Percentiles rank a stretch among this genome's conserved stretches.
Evolutionary conservation across 2,797 vertebrate genomes (phyloP).

Genomic region (Falco biarmicus): DNA sequence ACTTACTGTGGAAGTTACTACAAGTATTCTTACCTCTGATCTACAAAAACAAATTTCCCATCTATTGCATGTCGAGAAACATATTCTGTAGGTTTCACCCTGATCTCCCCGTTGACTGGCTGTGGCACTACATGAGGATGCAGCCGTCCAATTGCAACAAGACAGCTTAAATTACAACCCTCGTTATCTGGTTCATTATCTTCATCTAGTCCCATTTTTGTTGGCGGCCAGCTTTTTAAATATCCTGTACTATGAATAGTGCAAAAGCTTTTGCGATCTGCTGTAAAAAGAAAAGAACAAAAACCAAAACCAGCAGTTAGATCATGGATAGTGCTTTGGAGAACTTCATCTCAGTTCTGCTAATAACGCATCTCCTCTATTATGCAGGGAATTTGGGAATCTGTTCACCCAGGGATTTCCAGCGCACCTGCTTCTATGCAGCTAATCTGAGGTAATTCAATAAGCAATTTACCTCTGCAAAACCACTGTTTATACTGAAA

Average conservation of each 20-base stretch:
- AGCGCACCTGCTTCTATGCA: neutral
- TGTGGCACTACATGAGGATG: conserved; percentile 94
- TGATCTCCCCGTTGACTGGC: conserved; percentile 90
- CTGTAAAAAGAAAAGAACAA: conserved; percentile 71
- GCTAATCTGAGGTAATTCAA: neutral
- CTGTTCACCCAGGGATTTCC: neutral
- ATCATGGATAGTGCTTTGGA: neutral
- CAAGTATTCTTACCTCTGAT: conserved; percentile 90
- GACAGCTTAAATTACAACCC: conserved; percentile 97
- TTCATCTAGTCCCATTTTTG: conserved; percentile 97
- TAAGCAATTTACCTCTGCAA: neutral
- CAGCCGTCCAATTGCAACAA: conserved; percentile 95
- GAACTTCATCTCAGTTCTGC: neutral
- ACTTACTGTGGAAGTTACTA: neutral
- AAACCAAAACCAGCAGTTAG: neutral
- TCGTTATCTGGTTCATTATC: conserved; percentile 96
- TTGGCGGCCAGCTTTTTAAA: conserved; percentile 98
- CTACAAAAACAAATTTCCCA: conserved; percentile 98
- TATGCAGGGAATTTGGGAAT: neutral
- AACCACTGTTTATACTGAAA: neutral
- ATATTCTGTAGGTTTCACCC: conserved; percentile 96
- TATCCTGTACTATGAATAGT: conserved; percentile 99
- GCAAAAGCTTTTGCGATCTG: conserved; percentile 98
- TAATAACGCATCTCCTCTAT: neutral
- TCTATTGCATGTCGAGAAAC: conserved; percentile 97